phyloP scores from a whole-genome alignment of 2,888 invertebrate species.

The Pecten maximus region DNA sequence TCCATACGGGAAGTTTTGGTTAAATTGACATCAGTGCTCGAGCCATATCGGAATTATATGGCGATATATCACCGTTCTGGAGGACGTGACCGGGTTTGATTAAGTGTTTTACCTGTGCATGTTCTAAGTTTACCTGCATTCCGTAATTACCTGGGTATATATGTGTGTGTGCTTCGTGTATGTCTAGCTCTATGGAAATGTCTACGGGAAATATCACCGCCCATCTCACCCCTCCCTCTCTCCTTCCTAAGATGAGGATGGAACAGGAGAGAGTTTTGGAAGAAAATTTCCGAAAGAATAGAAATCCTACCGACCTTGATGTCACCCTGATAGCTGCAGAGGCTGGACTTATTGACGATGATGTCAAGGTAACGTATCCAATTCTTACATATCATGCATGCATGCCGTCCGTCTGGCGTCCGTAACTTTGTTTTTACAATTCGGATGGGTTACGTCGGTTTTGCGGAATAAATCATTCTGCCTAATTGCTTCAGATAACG shows the following conservation, averaged over 20 bases:
- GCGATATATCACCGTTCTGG: background rate
- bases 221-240: conserved; percentile 70
- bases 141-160: conserved; percentile 15
- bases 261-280: conserved; percentile 84
- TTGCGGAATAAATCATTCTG: too few species aligned
- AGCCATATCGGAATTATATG: background rate
- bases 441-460: background rate
- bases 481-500: too few species aligned
- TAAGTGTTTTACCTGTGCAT: conserved; percentile 8
- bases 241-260: conserved; percentile 67
- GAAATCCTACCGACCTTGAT: conserved; percentile 84
- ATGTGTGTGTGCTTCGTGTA: background rate
- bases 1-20: background rate
- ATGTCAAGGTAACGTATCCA: conserved; percentile 82
- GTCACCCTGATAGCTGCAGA: conserved; percentile 84
- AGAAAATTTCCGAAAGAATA: conserved; percentile 84
- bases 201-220: conserved; percentile 66
- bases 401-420: background rate
- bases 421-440: background rate
- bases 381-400: background rate
- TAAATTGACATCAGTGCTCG: background rate
- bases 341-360: conserved; percentile 84
- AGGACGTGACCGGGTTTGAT: background rate
- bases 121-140: background rate
- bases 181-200: conserved; percentile 38